A percentile compares a stretch with the other conserved stretches of the same genome.
These are phyloP conservation scores for Gymnocephalus cernua DNA, from an alignment of 2,113 vertebrate species.

Conservation along the genomic window DNA sequence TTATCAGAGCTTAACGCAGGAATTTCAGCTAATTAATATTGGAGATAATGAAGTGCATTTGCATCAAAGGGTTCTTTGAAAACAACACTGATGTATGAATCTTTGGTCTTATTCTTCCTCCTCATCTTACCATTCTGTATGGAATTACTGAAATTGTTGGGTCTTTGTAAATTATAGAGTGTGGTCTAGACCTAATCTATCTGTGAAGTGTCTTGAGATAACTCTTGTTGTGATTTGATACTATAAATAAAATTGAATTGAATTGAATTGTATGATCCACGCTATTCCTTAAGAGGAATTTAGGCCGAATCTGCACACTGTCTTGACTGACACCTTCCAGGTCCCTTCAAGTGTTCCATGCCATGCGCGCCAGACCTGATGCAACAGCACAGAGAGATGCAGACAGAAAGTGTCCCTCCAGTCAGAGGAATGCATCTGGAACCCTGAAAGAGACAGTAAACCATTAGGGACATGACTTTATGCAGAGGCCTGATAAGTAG, in stretches of 20 bases:
- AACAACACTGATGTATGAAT: slow-evolving; percentile 7
- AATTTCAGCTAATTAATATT: slow-evolving; percentile 1
- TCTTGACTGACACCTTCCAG: slow-evolving; percentile 53
- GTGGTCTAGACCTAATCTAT: too few relatives aligned
- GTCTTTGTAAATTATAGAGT: too few relatives aligned
- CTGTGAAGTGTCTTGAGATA: too few relatives aligned
- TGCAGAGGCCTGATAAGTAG: slow-evolving; percentile 22
- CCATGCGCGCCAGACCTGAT: slow-evolving; percentile 33
- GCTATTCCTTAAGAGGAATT: slow-evolving; percentile 17
- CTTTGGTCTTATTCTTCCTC: not conserved
- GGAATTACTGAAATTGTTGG: too few relatives aligned
- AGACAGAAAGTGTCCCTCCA: slow-evolving; percentile 12
- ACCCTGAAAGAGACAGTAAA: slow-evolving; percentile 7
- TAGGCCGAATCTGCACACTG: slow-evolving; percentile 15
- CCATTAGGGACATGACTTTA: slow-evolving; percentile 13
- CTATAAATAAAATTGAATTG: too few relatives aligned
- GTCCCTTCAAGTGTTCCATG: slow-evolving; percentile 35
- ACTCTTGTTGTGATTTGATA: too few relatives aligned
- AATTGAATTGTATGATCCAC: not conserved
- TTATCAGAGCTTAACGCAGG: slow-evolving; percentile 15
- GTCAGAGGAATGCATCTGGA: slow-evolving; percentile 42
- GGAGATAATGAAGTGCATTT: slow-evolving; percentile 7
- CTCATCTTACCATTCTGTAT: not conserved
- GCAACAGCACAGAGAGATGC: slow-evolving; percentile 15
- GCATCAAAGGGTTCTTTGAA: slow-evolving; percentile 35